phyloP scores from a whole-genome alignment of 2,797 vertebrate genomes.

The Neopelma chrysocephalum region DNA sequence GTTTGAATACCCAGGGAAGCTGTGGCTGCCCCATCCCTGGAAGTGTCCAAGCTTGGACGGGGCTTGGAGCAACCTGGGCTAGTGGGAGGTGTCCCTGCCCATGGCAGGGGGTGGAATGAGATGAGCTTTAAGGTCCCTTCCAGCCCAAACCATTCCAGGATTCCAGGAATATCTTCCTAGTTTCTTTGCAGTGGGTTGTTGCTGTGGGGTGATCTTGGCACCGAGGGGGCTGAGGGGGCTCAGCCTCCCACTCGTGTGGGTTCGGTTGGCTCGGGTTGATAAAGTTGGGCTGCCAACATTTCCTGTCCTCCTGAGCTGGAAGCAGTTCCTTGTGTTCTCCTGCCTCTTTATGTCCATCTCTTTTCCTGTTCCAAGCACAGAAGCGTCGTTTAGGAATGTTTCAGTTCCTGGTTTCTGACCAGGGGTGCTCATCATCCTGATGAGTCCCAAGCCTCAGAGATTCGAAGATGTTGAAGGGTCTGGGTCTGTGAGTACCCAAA shows the following conservation, averaged over 20 bases:
- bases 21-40: neutral
- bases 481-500: neutral
- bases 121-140: neutral
- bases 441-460: neutral
- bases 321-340: neutral
- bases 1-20: neutral
- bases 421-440: neutral
- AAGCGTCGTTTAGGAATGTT: neutral
- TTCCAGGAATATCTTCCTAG: neutral
- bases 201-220: neutral
- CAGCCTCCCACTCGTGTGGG: neutral
- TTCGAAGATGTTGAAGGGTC: neutral
- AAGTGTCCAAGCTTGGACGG: fast-evolving
- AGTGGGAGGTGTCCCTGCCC: neutral
- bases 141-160: neutral
- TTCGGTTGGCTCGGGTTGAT: neutral
- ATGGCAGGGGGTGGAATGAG: neutral
- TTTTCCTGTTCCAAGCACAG: neutral
- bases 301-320: neutral
- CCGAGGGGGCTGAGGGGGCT: neutral
- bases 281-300: neutral
- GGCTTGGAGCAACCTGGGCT: neutral
- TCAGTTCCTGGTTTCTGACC: neutral
- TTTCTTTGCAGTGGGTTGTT: neutral
- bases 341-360: neutral